Conservation (phyloP, 1,140 invertebrate genomes). For the Teleopsis dalmanni region DNA sequence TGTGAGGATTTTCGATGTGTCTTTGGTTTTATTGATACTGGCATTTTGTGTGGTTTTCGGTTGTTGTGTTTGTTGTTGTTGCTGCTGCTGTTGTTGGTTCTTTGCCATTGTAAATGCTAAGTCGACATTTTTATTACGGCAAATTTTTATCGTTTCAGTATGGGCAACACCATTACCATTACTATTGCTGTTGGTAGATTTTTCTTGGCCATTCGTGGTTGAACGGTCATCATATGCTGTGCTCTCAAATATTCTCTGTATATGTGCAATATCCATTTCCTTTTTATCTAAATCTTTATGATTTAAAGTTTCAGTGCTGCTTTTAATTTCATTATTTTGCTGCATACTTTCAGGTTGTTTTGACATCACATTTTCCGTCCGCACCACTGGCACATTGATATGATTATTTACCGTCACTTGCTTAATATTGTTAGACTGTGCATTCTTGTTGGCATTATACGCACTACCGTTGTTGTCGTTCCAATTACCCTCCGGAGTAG, state of each 20-base stretch:
- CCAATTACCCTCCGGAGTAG: too few relatives aligned
- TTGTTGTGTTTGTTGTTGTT: background rate
- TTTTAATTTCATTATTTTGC: background rate
- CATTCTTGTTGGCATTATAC: background rate
- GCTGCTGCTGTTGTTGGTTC: conserved; percentile 11
- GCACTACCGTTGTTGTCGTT: background rate
- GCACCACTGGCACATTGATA: conserved; percentile 8
- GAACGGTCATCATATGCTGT: conserved; percentile 19
- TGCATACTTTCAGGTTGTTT: background rate
- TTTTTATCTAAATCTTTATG: too few relatives aligned
- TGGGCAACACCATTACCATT: background rate
- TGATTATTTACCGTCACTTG: conserved; percentile 10
- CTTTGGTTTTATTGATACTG: too few relatives aligned
- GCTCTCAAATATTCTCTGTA: conserved; percentile 20
- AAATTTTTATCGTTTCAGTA: conserved; percentile 25
- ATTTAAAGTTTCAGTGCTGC: too few relatives aligned
- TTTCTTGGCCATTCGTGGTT: background rate
- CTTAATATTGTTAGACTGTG: background rate
- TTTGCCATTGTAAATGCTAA: conserved; percentile 40
- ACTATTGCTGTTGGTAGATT: background rate
- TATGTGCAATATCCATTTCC: background rate
- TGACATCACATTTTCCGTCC: background rate
- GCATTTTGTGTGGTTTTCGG: too few relatives aligned
- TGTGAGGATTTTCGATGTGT: too few relatives aligned
- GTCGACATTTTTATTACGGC: conserved; percentile 45